Conservation (phyloP, 1,140 invertebrate species). For the Lepidotrigona ventralis region DNA sequence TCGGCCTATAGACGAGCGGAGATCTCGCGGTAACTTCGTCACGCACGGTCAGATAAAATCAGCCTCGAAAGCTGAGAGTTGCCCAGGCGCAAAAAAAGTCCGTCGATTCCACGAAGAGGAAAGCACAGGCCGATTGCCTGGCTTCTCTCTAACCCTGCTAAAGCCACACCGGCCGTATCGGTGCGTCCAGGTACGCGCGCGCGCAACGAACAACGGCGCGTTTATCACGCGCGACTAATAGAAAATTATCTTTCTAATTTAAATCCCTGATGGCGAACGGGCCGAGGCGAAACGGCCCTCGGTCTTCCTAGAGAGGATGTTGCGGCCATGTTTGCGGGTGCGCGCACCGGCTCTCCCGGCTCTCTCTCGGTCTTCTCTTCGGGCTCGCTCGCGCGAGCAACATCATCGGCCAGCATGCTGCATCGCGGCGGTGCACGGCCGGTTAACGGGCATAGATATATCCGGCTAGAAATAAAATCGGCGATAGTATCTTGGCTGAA, state of each 20-base stretch:
- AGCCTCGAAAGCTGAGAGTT: slow-evolving; percentile 12
- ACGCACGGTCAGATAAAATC: slow-evolving; percentile 46
- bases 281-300: background rate
- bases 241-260: slow-evolving; percentile 69
- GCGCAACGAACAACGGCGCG: slow-evolving; percentile 57
- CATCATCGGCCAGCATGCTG: background rate
- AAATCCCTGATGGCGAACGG: slow-evolving; percentile 45
- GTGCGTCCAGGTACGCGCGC: background rate
- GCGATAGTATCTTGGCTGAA: slow-evolving; percentile 80
- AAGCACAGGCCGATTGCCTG: background rate
- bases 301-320: slow-evolving; percentile 10
- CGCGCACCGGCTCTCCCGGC: background rate
- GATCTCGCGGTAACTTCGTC: slow-evolving; percentile 37
- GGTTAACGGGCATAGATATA: slow-evolving; percentile 76
- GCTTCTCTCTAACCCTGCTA: background rate
- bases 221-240: slow-evolving; percentile 66
- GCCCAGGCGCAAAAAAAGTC: background rate
- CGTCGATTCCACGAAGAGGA: background rate
- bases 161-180: slow-evolving; percentile 27
- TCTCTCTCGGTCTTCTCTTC: too few relatives aligned
- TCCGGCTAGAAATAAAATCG: slow-evolving; percentile 79
- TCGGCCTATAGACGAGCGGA: background rate
- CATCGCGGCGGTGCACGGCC: slow-evolving; percentile 15
- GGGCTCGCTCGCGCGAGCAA: background rate
- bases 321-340: slow-evolving; percentile 4